Conservation (phyloP, 2,888 invertebrate genomes). For the Toxonevra muliebris region DNA sequence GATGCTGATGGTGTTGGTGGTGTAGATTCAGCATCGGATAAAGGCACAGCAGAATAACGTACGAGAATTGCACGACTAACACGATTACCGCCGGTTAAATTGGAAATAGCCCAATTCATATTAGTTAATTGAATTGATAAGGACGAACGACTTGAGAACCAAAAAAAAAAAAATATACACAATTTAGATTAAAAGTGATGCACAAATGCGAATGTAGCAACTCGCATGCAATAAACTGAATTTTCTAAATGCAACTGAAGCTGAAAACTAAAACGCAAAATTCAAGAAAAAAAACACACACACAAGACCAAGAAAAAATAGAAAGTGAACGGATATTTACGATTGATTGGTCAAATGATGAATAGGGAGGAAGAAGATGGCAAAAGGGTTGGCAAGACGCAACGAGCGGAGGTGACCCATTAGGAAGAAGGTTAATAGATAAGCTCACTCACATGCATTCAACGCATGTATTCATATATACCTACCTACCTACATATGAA, state of each 20-base stretch:
- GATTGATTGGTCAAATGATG: no score
- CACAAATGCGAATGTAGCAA: not conserved
- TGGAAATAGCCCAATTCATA: slow-evolving; percentile 65
- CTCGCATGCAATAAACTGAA: slow-evolving; percentile 15
- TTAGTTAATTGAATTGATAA: slow-evolving; percentile 27
- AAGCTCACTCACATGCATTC: no score
- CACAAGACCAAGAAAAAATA: no score
- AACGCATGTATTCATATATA: no score
- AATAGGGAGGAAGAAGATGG: no score
- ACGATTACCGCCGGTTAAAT: slow-evolving; percentile 64
- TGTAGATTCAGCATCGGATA: slow-evolving; percentile 50
- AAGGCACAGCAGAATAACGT: slow-evolving; percentile 62
- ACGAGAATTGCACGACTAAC: slow-evolving; percentile 64
- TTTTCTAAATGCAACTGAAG: slow-evolving; percentile 44
- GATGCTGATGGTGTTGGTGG: slow-evolving; percentile 51
- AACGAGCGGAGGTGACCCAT: no score
- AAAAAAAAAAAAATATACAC: not conserved
- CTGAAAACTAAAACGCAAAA: slow-evolving; percentile 23
- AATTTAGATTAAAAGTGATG: not conserved
- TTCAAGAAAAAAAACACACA: no score
- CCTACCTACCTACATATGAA: no score
- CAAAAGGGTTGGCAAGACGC: no score
- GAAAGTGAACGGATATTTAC: no score
- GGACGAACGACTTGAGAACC: no score
- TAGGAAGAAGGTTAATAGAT: no score